These are phyloP conservation scores for Nestor notabilis DNA, from an alignment of 2,113 vertebrate species.

Conservation along the genomic window DNA sequence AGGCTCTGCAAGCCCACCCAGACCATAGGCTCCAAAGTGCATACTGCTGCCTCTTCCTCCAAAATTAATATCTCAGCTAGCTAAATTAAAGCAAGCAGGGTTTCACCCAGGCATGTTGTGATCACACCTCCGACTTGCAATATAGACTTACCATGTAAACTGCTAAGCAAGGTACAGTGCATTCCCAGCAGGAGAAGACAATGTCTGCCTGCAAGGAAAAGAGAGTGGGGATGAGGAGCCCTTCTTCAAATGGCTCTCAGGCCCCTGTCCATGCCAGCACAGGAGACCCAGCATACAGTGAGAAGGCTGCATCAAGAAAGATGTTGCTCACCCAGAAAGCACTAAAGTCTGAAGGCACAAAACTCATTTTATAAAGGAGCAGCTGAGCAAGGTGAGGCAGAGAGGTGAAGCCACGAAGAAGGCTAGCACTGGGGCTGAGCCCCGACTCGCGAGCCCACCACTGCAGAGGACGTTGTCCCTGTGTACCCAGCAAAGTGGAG, in stretches of 20 bases:
- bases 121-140: constrained; percentile 64
- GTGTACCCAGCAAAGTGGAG: accelerated
- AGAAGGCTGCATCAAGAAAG: background rate
- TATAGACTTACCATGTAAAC: constrained; percentile 63
- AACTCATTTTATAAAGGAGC: background rate
- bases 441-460: accelerated
- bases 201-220: background rate
- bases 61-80: constrained; percentile 68
- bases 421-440: accelerated
- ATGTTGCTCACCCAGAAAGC: background rate
- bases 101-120: constrained; percentile 64
- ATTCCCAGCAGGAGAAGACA: constrained; percentile 55
- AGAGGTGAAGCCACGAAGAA: background rate
- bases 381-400: background rate
- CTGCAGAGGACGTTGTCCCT: background rate
- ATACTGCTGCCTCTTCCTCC: constrained; percentile 17
- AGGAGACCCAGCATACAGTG: accelerated
- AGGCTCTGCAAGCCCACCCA: constrained; percentile 44
- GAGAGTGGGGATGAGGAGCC: background rate
- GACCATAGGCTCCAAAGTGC: constrained; percentile 51
- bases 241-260: background rate
- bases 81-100: constrained; percentile 62
- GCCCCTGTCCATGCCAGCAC: background rate
- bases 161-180: constrained; percentile 57
- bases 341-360: background rate